Percentiles rank a stretch among this genome's conserved stretches.
Evolutionary conservation across 2,888 invertebrate genomes (phyloP).

Genomic region (Cantharis rustica): DNA sequence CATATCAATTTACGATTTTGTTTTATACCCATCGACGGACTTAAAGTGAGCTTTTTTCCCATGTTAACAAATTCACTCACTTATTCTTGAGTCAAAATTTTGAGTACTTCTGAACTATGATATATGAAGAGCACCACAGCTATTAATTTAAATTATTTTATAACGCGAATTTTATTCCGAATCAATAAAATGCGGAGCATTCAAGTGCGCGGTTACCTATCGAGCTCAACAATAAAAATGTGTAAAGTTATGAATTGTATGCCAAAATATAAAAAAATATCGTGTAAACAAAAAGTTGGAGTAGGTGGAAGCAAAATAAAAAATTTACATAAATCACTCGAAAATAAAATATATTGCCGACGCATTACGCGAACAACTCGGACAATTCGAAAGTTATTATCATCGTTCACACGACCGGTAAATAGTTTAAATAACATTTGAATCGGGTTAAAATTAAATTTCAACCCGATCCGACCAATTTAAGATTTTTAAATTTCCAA

Average conservation of each 20-base stretch:
- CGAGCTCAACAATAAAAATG: not conserved
- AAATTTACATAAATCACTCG: not conserved
- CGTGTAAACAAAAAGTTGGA: not conserved
- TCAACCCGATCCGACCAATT: too few relatives aligned
- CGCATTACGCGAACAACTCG: not conserved
- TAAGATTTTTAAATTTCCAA: too few relatives aligned
- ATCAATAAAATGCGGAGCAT: not conserved
- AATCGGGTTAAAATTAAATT: not conserved
- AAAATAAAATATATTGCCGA: not conserved
- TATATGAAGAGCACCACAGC: not conserved
- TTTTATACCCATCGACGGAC: constrained; percentile 20
- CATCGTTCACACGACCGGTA: too few relatives aligned
- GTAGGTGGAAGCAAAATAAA: not conserved
- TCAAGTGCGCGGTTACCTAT: not conserved
- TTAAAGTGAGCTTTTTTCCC: not conserved
- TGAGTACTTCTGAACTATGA: not conserved
- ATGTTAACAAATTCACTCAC: not conserved
- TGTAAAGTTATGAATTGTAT: not conserved
- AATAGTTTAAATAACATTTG: not conserved
- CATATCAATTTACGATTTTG: constrained; percentile 34
- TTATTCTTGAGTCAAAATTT: not conserved
- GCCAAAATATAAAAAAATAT: not conserved
- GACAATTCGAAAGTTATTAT: too few relatives aligned
- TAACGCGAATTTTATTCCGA: not conserved
- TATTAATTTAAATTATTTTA: too few relatives aligned